Conservation (phyloP, 2,113 vertebrate genomes). For the Passer domesticus region DNA sequence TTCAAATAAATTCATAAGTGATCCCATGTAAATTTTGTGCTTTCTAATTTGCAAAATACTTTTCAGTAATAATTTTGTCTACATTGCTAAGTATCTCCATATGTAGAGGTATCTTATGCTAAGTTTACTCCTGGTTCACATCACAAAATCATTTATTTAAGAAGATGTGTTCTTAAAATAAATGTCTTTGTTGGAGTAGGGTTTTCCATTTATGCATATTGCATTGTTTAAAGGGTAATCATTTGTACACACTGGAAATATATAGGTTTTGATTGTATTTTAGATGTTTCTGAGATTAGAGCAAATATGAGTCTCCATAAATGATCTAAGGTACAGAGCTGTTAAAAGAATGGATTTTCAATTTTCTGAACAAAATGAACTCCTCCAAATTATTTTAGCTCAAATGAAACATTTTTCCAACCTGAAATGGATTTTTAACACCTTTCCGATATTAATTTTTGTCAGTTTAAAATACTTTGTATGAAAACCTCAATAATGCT, state of each 20-base stretch:
- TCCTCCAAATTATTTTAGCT: constrained; percentile 16
- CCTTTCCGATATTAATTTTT: background rate
- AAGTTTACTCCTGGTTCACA: background rate
- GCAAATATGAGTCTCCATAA: background rate
- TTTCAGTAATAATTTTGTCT: background rate
- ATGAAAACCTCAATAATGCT: background rate
- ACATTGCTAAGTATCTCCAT: background rate
- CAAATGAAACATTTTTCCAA: constrained; percentile 28
- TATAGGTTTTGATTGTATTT: background rate
- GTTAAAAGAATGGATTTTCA: constrained; percentile 35
- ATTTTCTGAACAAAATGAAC: constrained; percentile 24
- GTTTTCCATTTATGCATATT: constrained; percentile 24
- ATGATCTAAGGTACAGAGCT: background rate
- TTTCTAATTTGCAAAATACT: background rate
- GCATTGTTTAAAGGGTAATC: constrained; percentile 10
- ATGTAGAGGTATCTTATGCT: background rate
- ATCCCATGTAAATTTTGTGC: background rate
- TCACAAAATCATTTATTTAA: background rate
- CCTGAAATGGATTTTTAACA: constrained; percentile 20
- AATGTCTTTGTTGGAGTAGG: background rate
- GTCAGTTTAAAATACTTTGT: background rate
- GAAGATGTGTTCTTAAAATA: background rate
- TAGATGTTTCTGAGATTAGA: constrained; percentile 12
- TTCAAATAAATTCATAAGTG: background rate
- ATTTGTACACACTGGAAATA: background rate